Base-by-base conservation (phyloP, 2,113 vertebrate species). In the Serinus canaria region DNA sequence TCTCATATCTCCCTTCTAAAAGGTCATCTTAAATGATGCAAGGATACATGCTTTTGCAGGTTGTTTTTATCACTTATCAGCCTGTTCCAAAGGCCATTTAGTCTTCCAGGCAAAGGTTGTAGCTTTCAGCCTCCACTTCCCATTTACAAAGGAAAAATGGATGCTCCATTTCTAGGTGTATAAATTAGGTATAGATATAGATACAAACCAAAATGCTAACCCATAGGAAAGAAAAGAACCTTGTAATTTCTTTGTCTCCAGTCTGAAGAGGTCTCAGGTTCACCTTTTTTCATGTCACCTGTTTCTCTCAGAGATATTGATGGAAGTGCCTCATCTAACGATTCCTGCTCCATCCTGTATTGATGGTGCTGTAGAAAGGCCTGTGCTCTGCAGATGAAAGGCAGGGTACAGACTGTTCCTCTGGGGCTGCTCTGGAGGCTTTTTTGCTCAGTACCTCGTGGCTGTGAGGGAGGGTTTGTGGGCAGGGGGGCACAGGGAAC, bases 21-120 rank as follows among this genome's bases (percentile, higher is more conserved):
- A 97, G 97, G 97, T 97, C 95, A 96, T 83, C 94, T 91, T 67
- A 92, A 97, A 93, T 82, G 96, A 96, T 95, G 96, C 92, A 94
- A 89, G 87, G 83, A 92, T 95, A 87, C 66, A 49, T 89, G 95
- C 76, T 91, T 95, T 95, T 95, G 91, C 75, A 53, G 85, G 84
- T 74, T 92, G 92, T 94, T 93, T 94, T 92, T 91, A 94, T 95
- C 95, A 92, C 89, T 96, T 93, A 93, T 73, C 75, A 55, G 79
- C 63, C 82, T 82, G 16, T 94, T 90, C 90, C 89, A 91, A 91
- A 93, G 88, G 86, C 89, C 86, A 83, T 80, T 89, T 94, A 95
- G 72, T 79, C 82, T 92, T 87, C 73, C 30, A 92, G 90, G 92
- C 92, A 95, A 96, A 96, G 92, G 93, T 92, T 74, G 83, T 87